These are phyloP conservation scores for Platycheirus albimanus DNA, from an alignment of 2,888 invertebrate genomes.

Conservation along the genomic window DNA sequence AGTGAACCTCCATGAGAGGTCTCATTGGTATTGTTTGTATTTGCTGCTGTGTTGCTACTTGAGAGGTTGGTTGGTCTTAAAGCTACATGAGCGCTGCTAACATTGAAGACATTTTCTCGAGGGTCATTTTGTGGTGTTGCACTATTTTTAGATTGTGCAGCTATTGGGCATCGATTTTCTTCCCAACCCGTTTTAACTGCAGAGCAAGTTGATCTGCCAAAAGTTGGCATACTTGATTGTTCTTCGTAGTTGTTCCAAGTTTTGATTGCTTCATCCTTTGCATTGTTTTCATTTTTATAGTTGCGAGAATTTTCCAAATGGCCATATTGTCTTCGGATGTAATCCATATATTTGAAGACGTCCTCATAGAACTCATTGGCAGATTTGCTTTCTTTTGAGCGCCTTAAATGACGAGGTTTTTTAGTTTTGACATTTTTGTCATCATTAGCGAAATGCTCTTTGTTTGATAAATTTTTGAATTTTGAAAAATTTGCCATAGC, in stretches of 20 bases:
- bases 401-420: background rate
- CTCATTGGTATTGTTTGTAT: no score
- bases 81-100: no score
- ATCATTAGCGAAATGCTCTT: background rate
- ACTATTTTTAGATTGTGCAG: no score
- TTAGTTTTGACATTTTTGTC: conserved; percentile 1
- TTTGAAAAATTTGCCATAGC: no score
- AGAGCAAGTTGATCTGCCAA: no score
- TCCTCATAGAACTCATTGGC: conserved; percentile 16
- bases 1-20: background rate
- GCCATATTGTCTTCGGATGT: conserved; percentile 11
- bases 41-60: no score
- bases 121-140: no score
- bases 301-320: conserved; percentile 7
- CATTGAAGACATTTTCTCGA: no score
- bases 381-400: background rate
- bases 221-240: background rate
- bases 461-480: no score
- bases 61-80: background rate
- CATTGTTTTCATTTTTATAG: conserved; percentile 1
- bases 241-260: background rate
- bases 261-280: background rate
- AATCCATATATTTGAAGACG: conserved; percentile 21
- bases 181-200: no score
- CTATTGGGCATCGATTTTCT: no score